Evolutionary conservation across 2,113 vertebrate genomes (phyloP).

Genomic region (Xiphorhynchus elegans): DNA sequence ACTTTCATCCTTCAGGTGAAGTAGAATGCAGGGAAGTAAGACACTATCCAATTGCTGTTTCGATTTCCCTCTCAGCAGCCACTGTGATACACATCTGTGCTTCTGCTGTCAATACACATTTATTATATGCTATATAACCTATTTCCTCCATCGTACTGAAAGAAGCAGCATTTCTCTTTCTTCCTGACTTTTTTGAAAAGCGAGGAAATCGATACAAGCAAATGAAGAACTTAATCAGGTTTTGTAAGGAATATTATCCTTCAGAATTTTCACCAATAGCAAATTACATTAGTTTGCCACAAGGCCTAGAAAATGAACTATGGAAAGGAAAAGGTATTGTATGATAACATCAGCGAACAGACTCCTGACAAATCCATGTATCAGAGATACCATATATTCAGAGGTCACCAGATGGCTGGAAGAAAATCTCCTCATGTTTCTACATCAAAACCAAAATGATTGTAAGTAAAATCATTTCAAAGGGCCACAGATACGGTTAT

Average conservation of each 20-base stretch:
- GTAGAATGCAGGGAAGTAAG: background rate
- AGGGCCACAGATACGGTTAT: background rate
- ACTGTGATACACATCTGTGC: background rate
- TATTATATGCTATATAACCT: background rate
- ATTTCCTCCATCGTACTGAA: background rate
- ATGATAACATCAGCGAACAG: background rate
- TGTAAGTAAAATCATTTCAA: background rate
- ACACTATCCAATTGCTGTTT: background rate
- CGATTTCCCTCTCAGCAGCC: background rate
- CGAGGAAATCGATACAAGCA: background rate
- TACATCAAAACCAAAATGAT: background rate
- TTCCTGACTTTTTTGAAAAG: background rate
- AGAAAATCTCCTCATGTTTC: background rate
- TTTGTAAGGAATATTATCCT: background rate
- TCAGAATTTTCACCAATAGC: background rate
- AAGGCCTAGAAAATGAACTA: background rate
- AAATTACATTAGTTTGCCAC: background rate
- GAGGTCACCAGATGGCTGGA: background rate
- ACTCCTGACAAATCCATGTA: background rate
- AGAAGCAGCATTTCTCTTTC: background rate
- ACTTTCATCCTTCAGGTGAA: background rate
- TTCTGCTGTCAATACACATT: background rate
- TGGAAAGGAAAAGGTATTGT: background rate
- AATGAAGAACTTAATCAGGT: background rate
- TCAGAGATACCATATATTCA: background rate